These are phyloP conservation scores for Pantherophis alleghaniensis DNA, from an alignment of 2,797 vertebrate genomes.

Conservation along the genomic window DNA sequence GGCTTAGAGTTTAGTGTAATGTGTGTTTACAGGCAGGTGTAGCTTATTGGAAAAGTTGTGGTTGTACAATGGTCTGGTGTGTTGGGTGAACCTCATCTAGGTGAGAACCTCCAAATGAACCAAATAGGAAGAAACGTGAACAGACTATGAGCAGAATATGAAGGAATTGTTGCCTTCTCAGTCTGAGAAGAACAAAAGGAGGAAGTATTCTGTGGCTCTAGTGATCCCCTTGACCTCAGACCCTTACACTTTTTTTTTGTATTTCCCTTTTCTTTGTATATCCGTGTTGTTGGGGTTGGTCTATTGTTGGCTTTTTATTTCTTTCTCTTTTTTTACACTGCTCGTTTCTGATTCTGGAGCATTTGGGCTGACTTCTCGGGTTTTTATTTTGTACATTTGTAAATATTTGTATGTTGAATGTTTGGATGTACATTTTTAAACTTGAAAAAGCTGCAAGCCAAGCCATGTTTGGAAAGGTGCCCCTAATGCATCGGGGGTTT, in stretches of 20 bases:
- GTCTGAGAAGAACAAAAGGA: background rate
- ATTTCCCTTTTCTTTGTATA: background rate
- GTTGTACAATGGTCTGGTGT: background rate
- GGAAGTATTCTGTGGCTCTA: background rate
- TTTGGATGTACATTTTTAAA: conserved; percentile 30
- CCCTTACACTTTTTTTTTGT: background rate
- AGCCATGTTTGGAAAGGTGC: background rate
- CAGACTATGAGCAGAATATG: background rate
- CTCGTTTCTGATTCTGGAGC: background rate
- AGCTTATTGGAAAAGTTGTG: background rate
- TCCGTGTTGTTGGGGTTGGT: background rate
- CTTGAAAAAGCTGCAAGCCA: conserved; percentile 3
- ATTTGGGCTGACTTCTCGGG: background rate
- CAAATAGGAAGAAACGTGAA: background rate
- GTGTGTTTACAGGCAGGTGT: background rate
- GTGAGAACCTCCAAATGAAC: background rate
- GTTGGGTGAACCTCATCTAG: background rate
- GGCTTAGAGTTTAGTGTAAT: background rate
- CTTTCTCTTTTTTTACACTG: background rate
- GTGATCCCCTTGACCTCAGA: background rate
- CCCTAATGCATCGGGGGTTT: fast-evolving
- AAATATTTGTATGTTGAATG: background rate
- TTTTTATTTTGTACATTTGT: conserved; percentile 31
- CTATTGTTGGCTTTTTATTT: background rate
- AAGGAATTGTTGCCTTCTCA: background rate